Conservation (phyloP, 2,797 vertebrate genomes). For the Anabas testudineus region DNA sequence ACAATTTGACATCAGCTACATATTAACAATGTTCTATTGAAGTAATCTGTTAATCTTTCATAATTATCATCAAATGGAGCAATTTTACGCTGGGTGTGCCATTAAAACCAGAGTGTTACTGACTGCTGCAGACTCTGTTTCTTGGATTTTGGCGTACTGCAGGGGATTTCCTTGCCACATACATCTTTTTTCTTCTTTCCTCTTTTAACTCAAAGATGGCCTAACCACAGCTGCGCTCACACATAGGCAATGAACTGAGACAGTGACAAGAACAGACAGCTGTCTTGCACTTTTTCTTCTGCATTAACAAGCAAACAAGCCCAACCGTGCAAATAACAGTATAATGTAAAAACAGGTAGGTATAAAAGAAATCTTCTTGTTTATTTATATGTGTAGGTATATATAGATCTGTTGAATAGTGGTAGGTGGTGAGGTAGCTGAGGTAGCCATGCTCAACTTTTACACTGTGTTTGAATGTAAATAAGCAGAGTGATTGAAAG, state of each 20-base stretch:
- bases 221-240: conserved; percentile 82
- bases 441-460: not conserved
- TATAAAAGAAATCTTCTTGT: not conserved
- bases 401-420: not conserved
- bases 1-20: conserved; percentile 50
- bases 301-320: conserved; percentile 23
- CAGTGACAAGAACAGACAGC: conserved; percentile 55
- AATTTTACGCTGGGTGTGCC: conserved; percentile 68
- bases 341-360: not conserved
- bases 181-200: conserved; percentile 82
- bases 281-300: conserved; percentile 34
- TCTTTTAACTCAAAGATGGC: conserved; percentile 85
- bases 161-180: conserved; percentile 88
- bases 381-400: not conserved
- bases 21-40: conserved; percentile 46
- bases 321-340: conserved; percentile 6
- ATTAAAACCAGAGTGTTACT: conserved; percentile 59
- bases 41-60: conserved; percentile 58
- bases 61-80: conserved; percentile 69
- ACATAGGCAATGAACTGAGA: conserved; percentile 70
- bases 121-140: conserved; percentile 72
- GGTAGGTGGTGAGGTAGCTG: not conserved
- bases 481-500: not conserved
- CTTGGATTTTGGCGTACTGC: conserved; percentile 80
- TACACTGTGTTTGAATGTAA: conserved; percentile 3